These are phyloP conservation scores for Drosophila birchii DNA, from an alignment of 2,888 invertebrate species.

Conservation along the genomic window DNA sequence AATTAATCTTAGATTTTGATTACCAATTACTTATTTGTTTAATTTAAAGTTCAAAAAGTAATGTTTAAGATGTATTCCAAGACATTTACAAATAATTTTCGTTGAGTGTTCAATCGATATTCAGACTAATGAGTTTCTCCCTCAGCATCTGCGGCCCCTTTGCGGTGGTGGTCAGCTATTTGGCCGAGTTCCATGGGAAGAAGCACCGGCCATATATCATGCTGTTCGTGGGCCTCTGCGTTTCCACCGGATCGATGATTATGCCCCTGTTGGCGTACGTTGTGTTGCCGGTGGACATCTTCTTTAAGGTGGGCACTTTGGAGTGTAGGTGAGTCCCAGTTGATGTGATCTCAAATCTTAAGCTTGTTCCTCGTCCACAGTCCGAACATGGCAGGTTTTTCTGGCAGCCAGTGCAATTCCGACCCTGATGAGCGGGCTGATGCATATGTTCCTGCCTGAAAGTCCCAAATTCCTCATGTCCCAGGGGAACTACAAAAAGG, in stretches of 20 bases:
- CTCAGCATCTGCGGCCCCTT: conserved; percentile 89
- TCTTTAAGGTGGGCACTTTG: conserved; percentile 42
- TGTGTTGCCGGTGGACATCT: conserved; percentile 86
- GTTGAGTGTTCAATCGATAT: not conserved
- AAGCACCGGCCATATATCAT: conserved; percentile 88
- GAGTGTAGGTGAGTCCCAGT: conserved; percentile 46
- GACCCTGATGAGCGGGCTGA: conserved; percentile 61
- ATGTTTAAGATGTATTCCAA: not conserved
- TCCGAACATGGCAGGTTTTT: conserved; percentile 77
- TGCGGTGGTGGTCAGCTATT: conserved; percentile 89
- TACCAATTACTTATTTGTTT: not conserved
- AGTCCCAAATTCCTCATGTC: conserved; percentile 83
- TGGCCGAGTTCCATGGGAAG: conserved; percentile 90
- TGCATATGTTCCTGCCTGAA: conserved; percentile 74
- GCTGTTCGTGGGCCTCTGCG: conserved; percentile 88
- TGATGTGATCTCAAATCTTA: not conserved
- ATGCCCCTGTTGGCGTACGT: conserved; percentile 89
- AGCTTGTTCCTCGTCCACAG: conserved; percentile 31
- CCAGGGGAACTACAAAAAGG: conserved; percentile 74
- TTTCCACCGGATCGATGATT: conserved; percentile 87
- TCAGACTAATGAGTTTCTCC: conserved; percentile 1
- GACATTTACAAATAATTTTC: not conserved
- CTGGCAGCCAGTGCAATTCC: conserved; percentile 65
- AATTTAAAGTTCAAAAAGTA: too few species aligned
- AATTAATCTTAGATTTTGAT: not conserved